Base-by-base conservation (phyloP, 1,140 invertebrate genomes). In the Drosophila trapezifrons region DNA sequence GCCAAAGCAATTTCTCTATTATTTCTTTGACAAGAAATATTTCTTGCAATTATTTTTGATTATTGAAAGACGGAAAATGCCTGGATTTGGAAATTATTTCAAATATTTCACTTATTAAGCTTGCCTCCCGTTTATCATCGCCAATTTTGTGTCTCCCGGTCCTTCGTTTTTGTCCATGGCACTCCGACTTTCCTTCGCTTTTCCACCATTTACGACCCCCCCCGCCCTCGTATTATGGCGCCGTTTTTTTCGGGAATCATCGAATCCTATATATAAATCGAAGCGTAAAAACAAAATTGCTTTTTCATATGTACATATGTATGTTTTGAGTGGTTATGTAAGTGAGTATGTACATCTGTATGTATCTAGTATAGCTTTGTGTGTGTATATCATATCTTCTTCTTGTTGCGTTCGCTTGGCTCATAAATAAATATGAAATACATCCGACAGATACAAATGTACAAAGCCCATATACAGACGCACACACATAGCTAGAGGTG, bases 261-360 rank as follows among this genome's bases (percentile, higher is more conserved):
- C 27, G 43, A 59, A 52, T 59, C 17, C 27, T 45, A 75, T 70
- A 62, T 58, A 66, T 55, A 80, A 73, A 84, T 73, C 46, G 54
- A 79, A 46, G 52, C 51, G 59, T 84, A 67, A 73, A 77, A 84
- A 72, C 62, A 72, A 83, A 85, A 85, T 80, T 74, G 66, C 59
- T 46, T 80, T 84, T 85, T 70, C 74, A 80, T 78, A 55, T 67
- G 49, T 56, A 60, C 17, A 22, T 47, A 27, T 69, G 43, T 47
- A 27, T 69, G 43, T 22, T 15, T 70, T 40, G 6, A 52, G 49
- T 25, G 43, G 46, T 29, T 18, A 35, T 69, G 22, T 35, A 35
- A 27, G 13, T 42, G 10, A 38, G 29, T 56, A 46, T 9, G 17
- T 52, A 63, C 13, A 25, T 69, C 40, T 42, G 8, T 35, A 35